phyloP scores from a whole-genome alignment of 1,140 invertebrate genomes.

The Drosophila bifasciata region DNA sequence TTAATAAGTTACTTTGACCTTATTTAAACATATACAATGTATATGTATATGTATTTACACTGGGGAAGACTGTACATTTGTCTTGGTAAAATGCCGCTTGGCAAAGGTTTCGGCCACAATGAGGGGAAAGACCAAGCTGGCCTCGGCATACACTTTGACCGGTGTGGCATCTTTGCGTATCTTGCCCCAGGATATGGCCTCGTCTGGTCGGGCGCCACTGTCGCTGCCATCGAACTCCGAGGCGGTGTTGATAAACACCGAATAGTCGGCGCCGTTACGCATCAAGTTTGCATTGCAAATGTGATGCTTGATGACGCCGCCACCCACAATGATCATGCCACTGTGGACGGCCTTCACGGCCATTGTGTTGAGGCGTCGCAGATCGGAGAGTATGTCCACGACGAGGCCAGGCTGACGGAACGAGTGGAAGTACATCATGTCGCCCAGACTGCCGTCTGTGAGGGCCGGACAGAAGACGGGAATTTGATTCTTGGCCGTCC shows the following conservation, averaged over 20 bases:
- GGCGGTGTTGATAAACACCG: slow-evolving; percentile 98
- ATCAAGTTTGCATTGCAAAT: slow-evolving; percentile 99
- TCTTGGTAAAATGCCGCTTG: slow-evolving; percentile 81
- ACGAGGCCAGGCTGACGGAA: slow-evolving; percentile 96
- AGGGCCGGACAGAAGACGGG: slow-evolving; percentile 99
- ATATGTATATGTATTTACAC: slow-evolving; percentile 43
- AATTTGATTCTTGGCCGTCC: slow-evolving; percentile 98
- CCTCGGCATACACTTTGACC: slow-evolving; percentile 98
- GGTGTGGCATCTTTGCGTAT: slow-evolving; percentile 94
- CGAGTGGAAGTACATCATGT: slow-evolving; percentile 99
- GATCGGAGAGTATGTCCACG: slow-evolving; percentile 97
- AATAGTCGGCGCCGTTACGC: slow-evolving; percentile 99
- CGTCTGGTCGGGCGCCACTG: slow-evolving; percentile 98
- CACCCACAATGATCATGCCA: slow-evolving; percentile 99
- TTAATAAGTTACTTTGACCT: slow-evolving; percentile 42
- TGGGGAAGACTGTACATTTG: slow-evolving; percentile 26
- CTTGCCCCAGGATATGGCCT: slow-evolving; percentile 99
- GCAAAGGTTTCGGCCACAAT: slow-evolving; percentile 98
- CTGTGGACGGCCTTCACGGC: slow-evolving; percentile 96
- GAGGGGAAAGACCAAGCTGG: slow-evolving; percentile 97
- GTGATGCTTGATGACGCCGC: slow-evolving; percentile 99
- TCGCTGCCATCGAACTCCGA: slow-evolving; percentile 99
- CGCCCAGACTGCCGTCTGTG: slow-evolving; percentile 99
- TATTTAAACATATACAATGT: slow-evolving; percentile 24
- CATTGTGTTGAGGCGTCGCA: slow-evolving; percentile 95